Evolutionary conservation across 1,140 invertebrate genomes (phyloP), one percentile per base, ranked within the genome.

Genomic region (Calosoma granatense): DNA sequence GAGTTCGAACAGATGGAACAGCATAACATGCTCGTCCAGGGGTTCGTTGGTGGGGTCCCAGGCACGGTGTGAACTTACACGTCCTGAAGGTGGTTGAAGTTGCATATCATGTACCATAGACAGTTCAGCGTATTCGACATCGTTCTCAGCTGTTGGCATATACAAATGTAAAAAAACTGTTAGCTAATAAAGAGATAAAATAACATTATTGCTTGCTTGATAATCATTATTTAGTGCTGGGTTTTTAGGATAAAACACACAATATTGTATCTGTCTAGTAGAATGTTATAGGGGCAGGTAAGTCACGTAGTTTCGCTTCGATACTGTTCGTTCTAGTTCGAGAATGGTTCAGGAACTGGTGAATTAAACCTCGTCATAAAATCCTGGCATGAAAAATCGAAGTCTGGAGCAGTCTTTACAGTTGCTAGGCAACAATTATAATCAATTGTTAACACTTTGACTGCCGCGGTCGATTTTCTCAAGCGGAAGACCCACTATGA

Each of bases 51-150:
- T n/a, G 11, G 59, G 36, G 21, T 55, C 55, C 3, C 64, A 59
- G 1, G 64, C 62, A 59, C 63, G 9, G 60, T 55, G 22, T 61
- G 61, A 4, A n/a, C 36, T 1, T 20, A 22, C 19, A 60, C 65
- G 41, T 41, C 56, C 9, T 58, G 53, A 20, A 55, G 62, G 36
- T 15, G 60, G 41, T 23, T 67, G 57, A 20, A 64, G 55, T 22
- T 74, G 60, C 20, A 74, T 56, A 20, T 68, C 63, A 59, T 75
- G 75, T 2, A 72, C 67, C 65, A 77, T 70, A 19, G 75, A 76
- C 56, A 78, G 76, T 67, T 86, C 84, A 1, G 83, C 83, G 69
- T 84, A 78, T 65, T 86, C 84, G 2, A 87, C 80, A 67, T 87
- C 84, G 70, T 87, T 87, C 68, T 88, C 85, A 59, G 81, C 84